These are phyloP conservation scores for Pomacea canaliculata DNA, from an alignment of 2,888 invertebrate species.

Conservation along the genomic window DNA sequence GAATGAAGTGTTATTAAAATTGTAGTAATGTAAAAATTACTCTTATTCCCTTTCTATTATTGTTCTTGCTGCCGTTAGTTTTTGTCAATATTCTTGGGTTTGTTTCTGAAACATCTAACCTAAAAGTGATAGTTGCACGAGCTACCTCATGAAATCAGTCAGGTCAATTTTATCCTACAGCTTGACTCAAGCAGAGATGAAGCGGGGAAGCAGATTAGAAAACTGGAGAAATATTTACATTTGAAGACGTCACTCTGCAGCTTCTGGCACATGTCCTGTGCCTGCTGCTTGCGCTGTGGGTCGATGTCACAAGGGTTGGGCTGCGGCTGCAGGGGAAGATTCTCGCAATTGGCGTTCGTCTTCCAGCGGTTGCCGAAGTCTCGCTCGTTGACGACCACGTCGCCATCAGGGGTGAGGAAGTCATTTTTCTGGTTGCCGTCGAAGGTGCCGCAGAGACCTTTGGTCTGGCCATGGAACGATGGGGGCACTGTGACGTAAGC, in stretches of 20 bases:
- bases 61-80: too few relatives aligned
- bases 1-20: too few relatives aligned
- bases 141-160: too few relatives aligned
- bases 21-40: too few relatives aligned
- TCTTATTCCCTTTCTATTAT: too few relatives aligned
- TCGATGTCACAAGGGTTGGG: conserved; percentile 59
- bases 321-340: conserved; percentile 60
- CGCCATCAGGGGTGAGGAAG: conserved; percentile 75
- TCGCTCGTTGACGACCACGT: conserved; percentile 82
- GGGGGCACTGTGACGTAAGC: conserved; percentile 60
- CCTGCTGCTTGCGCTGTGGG: conserved; percentile 68
- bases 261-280: conserved; percentile 80
- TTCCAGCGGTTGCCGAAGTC: conserved; percentile 94
- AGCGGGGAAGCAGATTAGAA: background rate
- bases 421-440: conserved; percentile 62
- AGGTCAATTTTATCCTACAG: too few relatives aligned
- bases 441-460: conserved; percentile 64
- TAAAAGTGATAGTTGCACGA: too few relatives aligned
- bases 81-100: too few relatives aligned
- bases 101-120: too few relatives aligned
- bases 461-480: conserved; percentile 47
- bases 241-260: conserved; percentile 78
- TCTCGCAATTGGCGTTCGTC: conserved; percentile 80
- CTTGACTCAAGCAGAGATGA: too few relatives aligned
- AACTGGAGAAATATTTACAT: conserved; percentile 38